Conservation (phyloP, 1,140 invertebrate genomes). For the Dendroctonus valens region DNA sequence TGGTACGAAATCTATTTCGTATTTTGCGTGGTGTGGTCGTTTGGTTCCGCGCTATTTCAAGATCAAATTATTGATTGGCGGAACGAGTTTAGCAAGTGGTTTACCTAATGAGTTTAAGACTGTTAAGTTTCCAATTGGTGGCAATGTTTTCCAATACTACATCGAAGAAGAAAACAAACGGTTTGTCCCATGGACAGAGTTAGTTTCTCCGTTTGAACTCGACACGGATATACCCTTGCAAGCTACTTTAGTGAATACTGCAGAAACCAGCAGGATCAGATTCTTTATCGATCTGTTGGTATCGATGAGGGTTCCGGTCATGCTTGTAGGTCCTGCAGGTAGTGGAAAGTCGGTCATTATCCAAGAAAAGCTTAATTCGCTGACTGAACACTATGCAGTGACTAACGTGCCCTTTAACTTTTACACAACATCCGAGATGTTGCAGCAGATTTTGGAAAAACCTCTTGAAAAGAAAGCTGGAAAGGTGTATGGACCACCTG, state of each 20-base stretch:
- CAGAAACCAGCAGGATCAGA: conserved; percentile 83
- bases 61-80: conserved; percentile 87
- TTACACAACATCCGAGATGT: conserved; percentile 93
- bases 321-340: conserved; percentile 87
- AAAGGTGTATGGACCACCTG: conserved; percentile 88
- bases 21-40: conserved; percentile 90
- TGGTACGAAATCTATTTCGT: conserved; percentile 94
- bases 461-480: conserved; percentile 95
- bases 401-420: conserved; percentile 93
- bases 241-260: conserved; percentile 81
- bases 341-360: conserved; percentile 86
- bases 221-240: conserved; percentile 79
- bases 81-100: conserved; percentile 93
- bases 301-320: conserved; percentile 76
- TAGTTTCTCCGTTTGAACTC: conserved; percentile 72
- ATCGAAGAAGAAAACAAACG: conserved; percentile 83
- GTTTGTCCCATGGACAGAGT: conserved; percentile 83
- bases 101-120: conserved; percentile 85
- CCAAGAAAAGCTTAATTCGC: conserved; percentile 73
- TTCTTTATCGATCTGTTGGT: conserved; percentile 90
- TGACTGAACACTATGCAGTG: conserved; percentile 77
- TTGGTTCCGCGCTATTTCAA: conserved; percentile 87
- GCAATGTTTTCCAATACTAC: conserved; percentile 88
- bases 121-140: conserved; percentile 82
- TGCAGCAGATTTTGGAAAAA: conserved; percentile 88